A percentile compares a stretch with the other conserved stretches of the same genome.
Conservation (phyloP, 2,888 invertebrate species). For the Eupsilia transversa region DNA sequence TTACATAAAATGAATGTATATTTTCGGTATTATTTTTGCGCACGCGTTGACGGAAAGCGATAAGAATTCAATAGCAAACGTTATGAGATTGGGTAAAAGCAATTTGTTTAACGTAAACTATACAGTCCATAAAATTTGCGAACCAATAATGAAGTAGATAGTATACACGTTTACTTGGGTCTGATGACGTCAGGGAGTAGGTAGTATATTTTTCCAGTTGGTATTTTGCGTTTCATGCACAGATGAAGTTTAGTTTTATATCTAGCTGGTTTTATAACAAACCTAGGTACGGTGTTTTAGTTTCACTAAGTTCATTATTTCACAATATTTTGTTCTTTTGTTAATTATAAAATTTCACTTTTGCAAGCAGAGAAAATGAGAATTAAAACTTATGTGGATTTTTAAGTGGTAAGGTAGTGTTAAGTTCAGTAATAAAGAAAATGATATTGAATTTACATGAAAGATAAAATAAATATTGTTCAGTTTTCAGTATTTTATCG, state of each 20-base stretch:
- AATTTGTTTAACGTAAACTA: conserved; percentile 67
- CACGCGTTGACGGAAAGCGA: conserved; percentile 70
- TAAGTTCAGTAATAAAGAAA: not conserved
- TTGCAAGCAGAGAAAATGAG: not conserved
- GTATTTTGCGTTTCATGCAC: conserved; percentile 1
- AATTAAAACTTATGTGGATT: not conserved
- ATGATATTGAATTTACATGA: not conserved
- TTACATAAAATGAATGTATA: conserved; percentile 61
- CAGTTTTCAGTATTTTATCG: not conserved
- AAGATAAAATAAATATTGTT: not conserved
- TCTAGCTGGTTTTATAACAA: not conserved
- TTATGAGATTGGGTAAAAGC: conserved; percentile 64
- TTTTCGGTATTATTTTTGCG: conserved; percentile 63
- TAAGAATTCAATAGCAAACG: conserved; percentile 80
- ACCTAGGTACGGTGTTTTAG: not conserved
- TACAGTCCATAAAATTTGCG: conserved; percentile 62
- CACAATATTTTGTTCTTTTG: not conserved
- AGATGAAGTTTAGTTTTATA: not conserved
- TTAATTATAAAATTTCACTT: not conserved
- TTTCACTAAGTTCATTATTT: not conserved
- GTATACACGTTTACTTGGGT: conserved; percentile 19
- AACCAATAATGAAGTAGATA: conserved; percentile 55
- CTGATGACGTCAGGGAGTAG: conserved; percentile 29
- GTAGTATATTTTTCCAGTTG: conserved; percentile 27
- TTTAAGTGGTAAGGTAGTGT: not conserved